These are phyloP conservation scores for Vidua macroura DNA, from an alignment of 2,113 vertebrate species.

Conservation along the genomic window DNA sequence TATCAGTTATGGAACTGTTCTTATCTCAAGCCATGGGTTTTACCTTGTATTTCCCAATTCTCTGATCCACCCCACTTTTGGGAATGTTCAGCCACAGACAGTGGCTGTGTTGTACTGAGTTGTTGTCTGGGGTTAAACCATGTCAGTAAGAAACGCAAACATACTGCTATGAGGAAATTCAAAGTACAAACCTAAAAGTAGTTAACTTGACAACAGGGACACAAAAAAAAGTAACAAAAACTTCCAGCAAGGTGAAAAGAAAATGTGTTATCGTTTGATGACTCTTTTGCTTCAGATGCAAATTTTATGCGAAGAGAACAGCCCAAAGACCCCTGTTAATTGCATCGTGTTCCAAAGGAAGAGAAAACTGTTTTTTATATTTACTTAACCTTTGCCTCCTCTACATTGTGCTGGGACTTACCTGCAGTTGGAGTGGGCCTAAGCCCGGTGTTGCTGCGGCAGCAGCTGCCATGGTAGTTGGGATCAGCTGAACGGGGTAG, in stretches of 20 bases:
- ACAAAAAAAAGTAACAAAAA: not conserved
- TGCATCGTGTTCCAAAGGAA: not conserved
- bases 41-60: not conserved
- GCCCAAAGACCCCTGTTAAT: not conserved
- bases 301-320: not conserved
- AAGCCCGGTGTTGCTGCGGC: slow-evolving; percentile 92
- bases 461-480: slow-evolving; percentile 96
- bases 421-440: slow-evolving; percentile 96
- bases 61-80: not conserved
- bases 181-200: not conserved
- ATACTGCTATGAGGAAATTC: not conserved
- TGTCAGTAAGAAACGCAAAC: not conserved
- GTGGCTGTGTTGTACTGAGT: not conserved
- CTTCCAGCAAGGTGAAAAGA: not conserved
- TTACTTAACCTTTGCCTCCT: slow-evolving; percentile 69
- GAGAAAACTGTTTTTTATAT: slow-evolving; percentile 48
- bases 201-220: not conserved
- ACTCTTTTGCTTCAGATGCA: not conserved
- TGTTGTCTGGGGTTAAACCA: not conserved
- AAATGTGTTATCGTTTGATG: accelerated
- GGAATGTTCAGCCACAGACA: not conserved
- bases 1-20: not conserved
- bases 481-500: slow-evolving; percentile 98
- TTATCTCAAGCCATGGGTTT: not conserved
- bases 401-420: slow-evolving; percentile 71